phyloP scores from a whole-genome alignment of 2,888 invertebrate genomes.

The Parnassius mnemosyne region DNA sequence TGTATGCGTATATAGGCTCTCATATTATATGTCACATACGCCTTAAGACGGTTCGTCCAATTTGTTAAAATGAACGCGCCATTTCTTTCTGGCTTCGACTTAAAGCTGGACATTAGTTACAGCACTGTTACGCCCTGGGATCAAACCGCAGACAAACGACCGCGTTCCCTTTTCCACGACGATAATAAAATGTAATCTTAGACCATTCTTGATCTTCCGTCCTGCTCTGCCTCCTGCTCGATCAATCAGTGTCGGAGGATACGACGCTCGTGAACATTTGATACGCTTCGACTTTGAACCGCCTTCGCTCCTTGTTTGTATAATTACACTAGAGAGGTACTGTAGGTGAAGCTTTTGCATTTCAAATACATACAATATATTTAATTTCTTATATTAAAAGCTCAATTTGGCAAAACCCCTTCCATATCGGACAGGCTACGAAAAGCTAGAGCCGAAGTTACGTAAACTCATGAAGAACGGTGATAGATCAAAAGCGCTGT shows the following conservation, averaged over 20 bases:
- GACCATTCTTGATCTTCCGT: slow-evolving; percentile 12
- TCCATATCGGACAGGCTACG: no score
- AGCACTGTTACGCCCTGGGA: slow-evolving; percentile 22
- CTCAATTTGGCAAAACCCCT: no score
- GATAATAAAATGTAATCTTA: slow-evolving; percentile 27
- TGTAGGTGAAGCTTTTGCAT: no score
- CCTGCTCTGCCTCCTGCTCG: slow-evolving; percentile 11
- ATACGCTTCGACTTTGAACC: slow-evolving; percentile 17
- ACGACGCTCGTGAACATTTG: slow-evolving; percentile 21
- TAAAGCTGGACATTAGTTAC: slow-evolving; percentile 24
- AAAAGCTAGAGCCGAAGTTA: no score
- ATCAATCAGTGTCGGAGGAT: slow-evolving; percentile 3
- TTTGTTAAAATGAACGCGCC: slow-evolving; percentile 18
- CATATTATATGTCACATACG: no score
- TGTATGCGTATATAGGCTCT: no score
- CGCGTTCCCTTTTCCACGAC: slow-evolving; percentile 24
- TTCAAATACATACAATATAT: no score
- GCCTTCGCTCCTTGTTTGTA: no score
- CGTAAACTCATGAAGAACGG: no score
- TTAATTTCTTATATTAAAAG: no score
- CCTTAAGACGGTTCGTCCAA: slow-evolving; percentile 4
- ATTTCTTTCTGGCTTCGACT: slow-evolving; percentile 22
- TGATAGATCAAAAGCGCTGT: no score
- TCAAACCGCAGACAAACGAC: slow-evolving; percentile 27
- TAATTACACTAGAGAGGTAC: no score